Evolutionary conservation across 2,797 vertebrate genomes (phyloP).

Genomic region (Ara ararauna): DNA sequence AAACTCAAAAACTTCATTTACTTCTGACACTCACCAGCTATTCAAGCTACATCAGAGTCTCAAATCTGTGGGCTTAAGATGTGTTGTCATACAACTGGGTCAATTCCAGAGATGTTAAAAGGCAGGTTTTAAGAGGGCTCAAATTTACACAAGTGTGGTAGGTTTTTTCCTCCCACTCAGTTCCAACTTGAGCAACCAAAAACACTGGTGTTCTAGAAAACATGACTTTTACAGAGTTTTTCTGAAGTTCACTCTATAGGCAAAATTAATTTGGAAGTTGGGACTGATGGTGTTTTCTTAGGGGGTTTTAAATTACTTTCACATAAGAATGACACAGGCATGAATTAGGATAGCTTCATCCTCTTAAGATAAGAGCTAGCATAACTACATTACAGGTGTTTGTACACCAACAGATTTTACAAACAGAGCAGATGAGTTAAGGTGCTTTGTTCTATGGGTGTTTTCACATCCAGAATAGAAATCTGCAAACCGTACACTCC

Average conservation of each 20-base stretch:
- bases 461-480: background rate
- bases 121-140: background rate
- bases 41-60: background rate
- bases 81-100: background rate
- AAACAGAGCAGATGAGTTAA: background rate
- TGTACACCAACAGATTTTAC: background rate
- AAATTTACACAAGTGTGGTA: background rate
- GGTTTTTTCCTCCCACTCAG: background rate
- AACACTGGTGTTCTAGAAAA: background rate
- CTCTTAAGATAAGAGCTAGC: background rate
- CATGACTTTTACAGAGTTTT: background rate
- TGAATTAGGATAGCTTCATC: background rate
- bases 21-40: background rate
- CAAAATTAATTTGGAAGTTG: background rate
- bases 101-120: background rate
- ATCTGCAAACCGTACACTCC: background rate
- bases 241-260: background rate
- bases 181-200: background rate
- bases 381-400: background rate
- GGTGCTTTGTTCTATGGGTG: background rate
- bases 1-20: background rate
- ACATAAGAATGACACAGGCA: background rate
- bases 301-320: background rate
- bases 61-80: background rate
- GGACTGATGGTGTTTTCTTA: background rate